These are phyloP conservation scores for Oostethus manadensis DNA, from an alignment of 2,113 vertebrate genomes.

Conservation along the genomic window DNA sequence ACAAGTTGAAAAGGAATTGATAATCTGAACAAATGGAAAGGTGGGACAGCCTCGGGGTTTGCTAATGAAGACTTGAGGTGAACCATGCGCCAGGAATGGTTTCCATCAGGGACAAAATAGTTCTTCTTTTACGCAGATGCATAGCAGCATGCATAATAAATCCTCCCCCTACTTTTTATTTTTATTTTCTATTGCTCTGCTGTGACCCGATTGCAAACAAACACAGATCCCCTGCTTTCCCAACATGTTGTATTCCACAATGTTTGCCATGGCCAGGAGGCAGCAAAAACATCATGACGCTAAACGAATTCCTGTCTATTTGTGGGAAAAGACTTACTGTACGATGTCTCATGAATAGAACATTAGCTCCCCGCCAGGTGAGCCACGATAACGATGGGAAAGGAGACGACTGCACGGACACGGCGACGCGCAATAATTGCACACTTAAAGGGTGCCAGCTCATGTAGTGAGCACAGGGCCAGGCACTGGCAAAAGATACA, in stretches of 20 bases:
- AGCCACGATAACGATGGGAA: conserved; percentile 39
- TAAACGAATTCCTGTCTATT: conserved; percentile 7
- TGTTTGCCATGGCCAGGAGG: conserved; percentile 44
- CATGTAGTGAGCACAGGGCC: conserved; percentile 3
- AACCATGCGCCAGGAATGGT: conserved; percentile 20
- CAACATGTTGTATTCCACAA: conserved; percentile 39
- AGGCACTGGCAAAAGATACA: conserved; percentile 15
- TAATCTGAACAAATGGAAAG: too few species aligned
- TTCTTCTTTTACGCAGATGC: conserved; percentile 40
- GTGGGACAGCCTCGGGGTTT: too few species aligned
- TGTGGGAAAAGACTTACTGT: conserved; percentile 40
- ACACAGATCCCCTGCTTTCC: conserved; percentile 45
- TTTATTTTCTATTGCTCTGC: conserved; percentile 28
- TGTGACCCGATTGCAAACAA: conserved; percentile 50
- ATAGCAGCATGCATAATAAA: conserved; percentile 40
- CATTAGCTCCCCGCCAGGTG: conserved; percentile 52
- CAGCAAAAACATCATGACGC: conserved; percentile 13
- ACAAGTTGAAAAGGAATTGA: too few species aligned
- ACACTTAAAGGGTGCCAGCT: conserved; percentile 23
- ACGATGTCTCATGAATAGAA: conserved; percentile 60
- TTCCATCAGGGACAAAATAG: conserved; percentile 28
- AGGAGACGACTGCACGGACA: conserved; percentile 37
- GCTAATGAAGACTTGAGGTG: neutral
- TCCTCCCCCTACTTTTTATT: neutral
- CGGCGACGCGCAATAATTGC: conserved; percentile 25